Conservation (phyloP, 30 jellyfish, hydroid and myxozoan species). For the Pseudorhiza aurosa region DNA sequence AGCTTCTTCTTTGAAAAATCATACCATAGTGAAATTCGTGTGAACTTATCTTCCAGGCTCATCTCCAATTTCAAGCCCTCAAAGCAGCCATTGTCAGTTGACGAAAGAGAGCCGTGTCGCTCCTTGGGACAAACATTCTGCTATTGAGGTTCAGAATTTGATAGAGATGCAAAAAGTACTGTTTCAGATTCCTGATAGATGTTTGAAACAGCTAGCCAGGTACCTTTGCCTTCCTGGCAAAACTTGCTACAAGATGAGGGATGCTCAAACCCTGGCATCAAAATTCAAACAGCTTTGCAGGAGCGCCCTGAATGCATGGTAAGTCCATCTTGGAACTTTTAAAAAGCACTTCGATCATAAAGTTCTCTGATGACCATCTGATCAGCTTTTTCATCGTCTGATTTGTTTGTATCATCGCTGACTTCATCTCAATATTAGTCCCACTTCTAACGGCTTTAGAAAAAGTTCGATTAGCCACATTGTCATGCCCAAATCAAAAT, state of each 20-base stretch:
- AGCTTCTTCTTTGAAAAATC: neutral
- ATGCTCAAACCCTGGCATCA: neutral
- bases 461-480: neutral
- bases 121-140: slow-evolving; percentile 65
- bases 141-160: slow-evolving; percentile 43
- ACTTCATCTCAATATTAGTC: neutral
- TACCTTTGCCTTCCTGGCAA: slow-evolving; percentile 54
- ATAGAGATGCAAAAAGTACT: slow-evolving; percentile 32
- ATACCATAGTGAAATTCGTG: neutral
- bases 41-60: slow-evolving; percentile 28
- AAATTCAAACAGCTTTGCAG: slow-evolving; percentile 17
- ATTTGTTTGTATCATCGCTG: neutral
- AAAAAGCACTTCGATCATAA: neutral
- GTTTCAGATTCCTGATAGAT: slow-evolving; percentile 11
- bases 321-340: neutral
- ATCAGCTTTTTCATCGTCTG: no score
- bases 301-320: slow-evolving; percentile 56
- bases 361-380: no score
- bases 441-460: neutral
- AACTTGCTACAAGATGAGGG: neutral
- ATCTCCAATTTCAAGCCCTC: slow-evolving; percentile 17
- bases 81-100: slow-evolving; percentile 24
- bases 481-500: no score
- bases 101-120: slow-evolving; percentile 28
- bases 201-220: slow-evolving; percentile 18